Evolutionary conservation across 2,888 invertebrate genomes (phyloP).

Genomic region (Ernsta delagoae): DNA sequence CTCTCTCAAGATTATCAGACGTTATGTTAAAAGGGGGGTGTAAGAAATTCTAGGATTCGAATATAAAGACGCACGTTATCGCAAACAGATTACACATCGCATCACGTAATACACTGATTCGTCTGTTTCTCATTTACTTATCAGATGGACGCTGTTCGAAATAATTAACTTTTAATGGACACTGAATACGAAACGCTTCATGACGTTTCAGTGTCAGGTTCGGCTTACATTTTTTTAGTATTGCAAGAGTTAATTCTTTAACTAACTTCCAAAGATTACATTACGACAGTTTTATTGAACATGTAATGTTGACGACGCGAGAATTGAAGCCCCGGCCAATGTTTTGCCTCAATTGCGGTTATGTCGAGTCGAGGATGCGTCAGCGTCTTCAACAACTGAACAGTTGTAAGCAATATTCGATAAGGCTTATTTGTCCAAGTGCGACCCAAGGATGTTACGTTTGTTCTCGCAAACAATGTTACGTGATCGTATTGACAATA

Average conservation of each 20-base stretch:
- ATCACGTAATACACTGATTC: conserved; percentile 21
- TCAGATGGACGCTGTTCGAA: conserved; percentile 29
- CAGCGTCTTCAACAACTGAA: conserved; percentile 50
- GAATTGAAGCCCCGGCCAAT: not conserved
- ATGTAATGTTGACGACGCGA: no score
- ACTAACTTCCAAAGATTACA: no score
- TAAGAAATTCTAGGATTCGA: not conserved
- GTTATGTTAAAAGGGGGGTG: not conserved
- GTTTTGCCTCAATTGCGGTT: not conserved
- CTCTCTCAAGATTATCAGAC: no score
- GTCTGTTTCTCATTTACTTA: conserved; percentile 1
- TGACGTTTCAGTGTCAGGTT: not conserved
- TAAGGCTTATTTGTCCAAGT: conserved; percentile 70
- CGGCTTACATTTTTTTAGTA: not conserved
- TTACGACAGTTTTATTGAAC: no score
- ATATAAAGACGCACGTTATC: conserved; percentile 8
- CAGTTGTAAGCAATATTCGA: conserved; percentile 53
- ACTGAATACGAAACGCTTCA: conserved; percentile 27
- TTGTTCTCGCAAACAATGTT: conserved; percentile 45
- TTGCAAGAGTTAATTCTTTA: no score
- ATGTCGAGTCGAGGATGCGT: conserved; percentile 31
- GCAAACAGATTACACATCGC: not conserved
- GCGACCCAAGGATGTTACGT: conserved; percentile 62
- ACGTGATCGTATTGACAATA: conserved; percentile 25
- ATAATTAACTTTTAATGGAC: conserved; percentile 27